Evolutionary conservation across 1,140 invertebrate species (phyloP).

Genomic region (Scaptomyza graminum): DNA sequence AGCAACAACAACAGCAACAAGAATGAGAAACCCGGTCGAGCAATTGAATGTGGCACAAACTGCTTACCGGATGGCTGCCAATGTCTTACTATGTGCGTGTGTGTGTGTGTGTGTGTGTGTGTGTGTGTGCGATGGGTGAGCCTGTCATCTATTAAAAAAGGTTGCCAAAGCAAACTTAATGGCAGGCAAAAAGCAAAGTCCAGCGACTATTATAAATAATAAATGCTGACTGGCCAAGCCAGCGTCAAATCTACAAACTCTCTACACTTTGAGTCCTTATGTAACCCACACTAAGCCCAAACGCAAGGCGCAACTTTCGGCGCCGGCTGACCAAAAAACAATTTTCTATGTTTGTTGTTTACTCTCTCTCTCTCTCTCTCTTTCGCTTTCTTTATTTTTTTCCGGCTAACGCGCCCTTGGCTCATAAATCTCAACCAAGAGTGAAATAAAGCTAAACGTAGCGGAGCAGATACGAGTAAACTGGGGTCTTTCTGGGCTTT

Average conservation of each 20-base stretch:
- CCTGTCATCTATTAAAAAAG: constrained; percentile 78
- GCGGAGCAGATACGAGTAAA: constrained; percentile 33
- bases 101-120: constrained; percentile 6
- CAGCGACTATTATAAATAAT: constrained; percentile 80
- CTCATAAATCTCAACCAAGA: constrained; percentile 80
- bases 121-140: constrained; percentile 6
- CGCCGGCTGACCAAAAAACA: constrained; percentile 72
- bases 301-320: constrained; percentile 52
- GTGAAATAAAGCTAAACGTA: constrained; percentile 81
- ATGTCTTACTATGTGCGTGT: constrained; percentile 10
- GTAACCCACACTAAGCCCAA: constrained; percentile 1
- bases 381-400: constrained; percentile 41
- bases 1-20: constrained; percentile 18
- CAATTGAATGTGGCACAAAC: constrained; percentile 80
- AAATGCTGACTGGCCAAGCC: constrained; percentile 80
- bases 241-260: constrained; percentile 12
- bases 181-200: constrained; percentile 68
- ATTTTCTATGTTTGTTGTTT: constrained; percentile 54
- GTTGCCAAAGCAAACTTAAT: constrained; percentile 62
- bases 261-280: constrained; percentile 6
- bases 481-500: constrained; percentile 1
- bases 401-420: constrained; percentile 75
- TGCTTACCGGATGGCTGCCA: constrained; percentile 52
- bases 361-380: constrained; percentile 2
- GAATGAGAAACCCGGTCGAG: constrained; percentile 43